A percentile compares a stretch with the other conserved stretches of the same genome.
These are phyloP conservation scores for Chrosomus eos DNA, from an alignment of 2,797 vertebrate genomes.

Conservation along the genomic window DNA sequence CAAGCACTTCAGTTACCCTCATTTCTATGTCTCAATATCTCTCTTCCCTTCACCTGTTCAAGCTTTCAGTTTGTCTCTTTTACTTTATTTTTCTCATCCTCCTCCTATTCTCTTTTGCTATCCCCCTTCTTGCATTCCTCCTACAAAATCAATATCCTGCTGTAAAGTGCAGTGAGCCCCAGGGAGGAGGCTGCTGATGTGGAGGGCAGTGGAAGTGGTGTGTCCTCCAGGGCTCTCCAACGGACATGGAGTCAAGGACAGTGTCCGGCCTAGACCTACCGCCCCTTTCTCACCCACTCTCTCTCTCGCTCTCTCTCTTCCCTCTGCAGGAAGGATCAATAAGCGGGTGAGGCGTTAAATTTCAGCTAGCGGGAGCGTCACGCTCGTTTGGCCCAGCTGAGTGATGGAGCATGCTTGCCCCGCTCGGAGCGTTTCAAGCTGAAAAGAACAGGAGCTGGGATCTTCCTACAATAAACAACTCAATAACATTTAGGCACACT, in stretches of 20 bases:
- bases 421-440: slow-evolving; percentile 32
- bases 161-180: slow-evolving; percentile 80
- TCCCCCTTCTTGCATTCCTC: slow-evolving; percentile 42
- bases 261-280: slow-evolving; percentile 63
- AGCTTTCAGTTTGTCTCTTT: slow-evolving; percentile 34
- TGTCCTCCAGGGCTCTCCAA: slow-evolving; percentile 73
- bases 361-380: slow-evolving; percentile 74
- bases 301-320: slow-evolving; percentile 55
- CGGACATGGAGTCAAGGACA: slow-evolving; percentile 79
- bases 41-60: slow-evolving; percentile 47
- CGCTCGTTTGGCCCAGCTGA: slow-evolving; percentile 67
- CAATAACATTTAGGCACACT: slow-evolving; percentile 70
- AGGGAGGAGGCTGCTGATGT: slow-evolving; percentile 68
- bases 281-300: slow-evolving; percentile 8
- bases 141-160: slow-evolving; percentile 81
- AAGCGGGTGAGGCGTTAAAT: slow-evolving; percentile 85
- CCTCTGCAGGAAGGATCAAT: slow-evolving; percentile 74
- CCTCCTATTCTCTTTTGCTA: slow-evolving; percentile 60
- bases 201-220: slow-evolving; percentile 67
- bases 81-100: slow-evolving; percentile 51
- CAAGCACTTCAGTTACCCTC: slow-evolving; percentile 63
- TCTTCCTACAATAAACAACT: slow-evolving; percentile 75
- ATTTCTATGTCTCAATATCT: slow-evolving; percentile 4
- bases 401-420: slow-evolving; percentile 61
- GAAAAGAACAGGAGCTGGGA: slow-evolving; percentile 70